Base-by-base conservation (phyloP, 1,140 invertebrate species). In the Maconellicoccus hirsutus region DNA sequence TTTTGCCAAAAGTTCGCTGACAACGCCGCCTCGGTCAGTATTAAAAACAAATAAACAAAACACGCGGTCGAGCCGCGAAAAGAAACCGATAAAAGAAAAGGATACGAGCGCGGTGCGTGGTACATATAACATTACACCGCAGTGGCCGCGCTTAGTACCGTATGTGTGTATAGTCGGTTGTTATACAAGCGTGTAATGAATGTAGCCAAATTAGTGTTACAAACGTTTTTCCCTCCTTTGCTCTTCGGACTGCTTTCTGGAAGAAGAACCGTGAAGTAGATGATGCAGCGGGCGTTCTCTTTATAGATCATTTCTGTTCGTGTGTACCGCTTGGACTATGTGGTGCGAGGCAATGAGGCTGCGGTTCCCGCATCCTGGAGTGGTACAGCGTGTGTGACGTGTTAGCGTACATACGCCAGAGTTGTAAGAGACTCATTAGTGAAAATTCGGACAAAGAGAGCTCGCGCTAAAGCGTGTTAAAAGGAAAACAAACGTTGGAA, bases 141-240 rank as follows among this genome's bases (percentile, higher is more conserved):
- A 52, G 42, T 52, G 42, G 10, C 61, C 21, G 52, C 4, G 52
- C 16, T 4, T n/a, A 8, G 25, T n/a, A n/a, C n/a, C n/a, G n/a
- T n/a, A n/a, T 23, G 19, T 22, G 3, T 66, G 61, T 66, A 25
- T 19, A 26, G 25, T 25, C 25, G 22, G 21, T 66, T 66, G 61
- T 66, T 26, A 26, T 26, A 66, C 61, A 66, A 66, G 61, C 61
- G 61, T 66, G 61, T 66, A 66, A 66, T 66, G 61, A 66, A 66
- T 66, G 61, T 66, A 66, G 61, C 61, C 61, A 66, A 66, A 66
- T 66, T 66, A 66, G 61, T 66, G 61, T 66, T 66, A 66, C 61
- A 66, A 66, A 16, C 25, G 22, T 66, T 66, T 66, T 16, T 59
- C n/a, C 21, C 21, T 4, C n/a, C 21, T 59, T 59, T n/a, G n/a